Evolutionary conservation across 2,888 invertebrate species (phyloP), one percentile per base, ranked within the genome.

Genomic region (Nebria brevicollis): DNA sequence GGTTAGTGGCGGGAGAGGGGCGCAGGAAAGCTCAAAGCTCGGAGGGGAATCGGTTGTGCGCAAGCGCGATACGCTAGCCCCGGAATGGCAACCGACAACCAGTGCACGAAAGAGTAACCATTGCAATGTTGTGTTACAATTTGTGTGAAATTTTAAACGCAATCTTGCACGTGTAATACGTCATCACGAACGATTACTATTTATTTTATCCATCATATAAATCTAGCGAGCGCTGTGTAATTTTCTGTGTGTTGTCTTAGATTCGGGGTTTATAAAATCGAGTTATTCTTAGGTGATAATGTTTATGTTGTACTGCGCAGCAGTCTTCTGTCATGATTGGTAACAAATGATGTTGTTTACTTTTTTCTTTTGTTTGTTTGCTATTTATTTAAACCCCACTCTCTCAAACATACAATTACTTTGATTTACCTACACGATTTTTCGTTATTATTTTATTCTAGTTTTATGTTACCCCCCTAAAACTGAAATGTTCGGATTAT

Each of bases 21-120:
- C 26, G 13, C 68, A 15, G 70, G 8, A 54, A 11, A 8, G 54
- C 54, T 54, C 11, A 54, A 54, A 8, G 54, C 54, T 54, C 20
- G 20, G 20, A 15, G 70, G 70, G 25, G 25, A 74, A 66, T 20
- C 42, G 41, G 73, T 66, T 66, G 3, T 43, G 86, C 84, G 86
- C 85, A 84, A 86, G 88, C 87, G 87, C 88, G 82, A 75, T 83
- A 41, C 72, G 72, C 72, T 81, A 81, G 75, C 81, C 83, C 84
- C 85, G 85, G 85, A 86, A 87, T 86, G 87, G 85, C 86, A 85
- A 84, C 85, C 85, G 25, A 66, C 74, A 75, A 86, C 85, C 86
- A 87, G 88, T 88, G 85, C 85, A 85, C 85, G 85, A 82, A 85
- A 73, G 68, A 68, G 80, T 70, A 75, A n/a, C 75, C 80, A 75